phyloP scores from a whole-genome alignment of 1,140 invertebrate species.

The Tribolium madens region DNA sequence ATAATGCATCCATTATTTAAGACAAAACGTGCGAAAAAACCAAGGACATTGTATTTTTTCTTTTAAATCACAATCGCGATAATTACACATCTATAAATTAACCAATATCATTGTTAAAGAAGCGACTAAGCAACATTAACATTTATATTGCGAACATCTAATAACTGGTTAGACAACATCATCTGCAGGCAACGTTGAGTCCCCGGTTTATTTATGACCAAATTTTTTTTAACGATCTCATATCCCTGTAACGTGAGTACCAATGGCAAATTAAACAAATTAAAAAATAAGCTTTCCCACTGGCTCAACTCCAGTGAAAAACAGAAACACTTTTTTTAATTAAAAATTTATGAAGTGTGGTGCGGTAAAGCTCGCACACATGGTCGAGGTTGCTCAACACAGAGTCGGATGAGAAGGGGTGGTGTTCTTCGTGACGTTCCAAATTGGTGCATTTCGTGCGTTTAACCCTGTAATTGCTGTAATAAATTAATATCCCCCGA shows the following conservation, averaged over 20 bases:
- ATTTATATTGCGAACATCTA: conserved; percentile 27
- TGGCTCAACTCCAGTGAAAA: not conserved
- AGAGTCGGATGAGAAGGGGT: not conserved
- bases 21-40: conserved; percentile 47
- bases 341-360: not conserved
- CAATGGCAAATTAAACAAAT: too few relatives aligned
- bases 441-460: conserved; percentile 13
- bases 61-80: conserved; percentile 26
- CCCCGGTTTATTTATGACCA: not conserved
- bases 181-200: not conserved
- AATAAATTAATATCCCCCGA: conserved; percentile 30
- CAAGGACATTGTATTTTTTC: conserved; percentile 42
- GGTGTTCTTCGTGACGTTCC: too few relatives aligned
- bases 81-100: conserved; percentile 43
- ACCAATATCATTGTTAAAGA: conserved; percentile 41
- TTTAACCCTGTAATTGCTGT: conserved; percentile 22
- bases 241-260: too few relatives aligned
- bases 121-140: conserved; percentile 22
- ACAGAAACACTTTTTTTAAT: not conserved
- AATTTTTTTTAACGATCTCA: not conserved
- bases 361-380: not conserved
- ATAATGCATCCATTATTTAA: conserved; percentile 32
- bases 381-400: not conserved
- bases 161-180: conserved; percentile 30
- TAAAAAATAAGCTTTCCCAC: not conserved